These are phyloP conservation scores for Tribolium freemani DNA, from an alignment of 2,888 invertebrate species.

Conservation along the genomic window DNA sequence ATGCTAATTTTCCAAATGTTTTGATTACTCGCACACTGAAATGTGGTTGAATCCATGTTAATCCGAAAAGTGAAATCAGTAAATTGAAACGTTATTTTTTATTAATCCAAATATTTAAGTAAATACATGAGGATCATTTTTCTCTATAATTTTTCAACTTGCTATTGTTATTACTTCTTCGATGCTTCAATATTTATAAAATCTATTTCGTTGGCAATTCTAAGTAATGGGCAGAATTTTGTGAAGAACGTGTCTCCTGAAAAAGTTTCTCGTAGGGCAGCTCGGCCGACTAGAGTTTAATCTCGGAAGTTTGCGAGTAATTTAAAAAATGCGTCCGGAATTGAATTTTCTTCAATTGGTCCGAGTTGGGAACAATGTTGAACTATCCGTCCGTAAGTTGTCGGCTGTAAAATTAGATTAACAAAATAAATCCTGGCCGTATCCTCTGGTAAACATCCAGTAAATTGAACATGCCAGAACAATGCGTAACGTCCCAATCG, in stretches of 20 bases:
- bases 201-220: background rate
- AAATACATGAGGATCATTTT: too few relatives aligned
- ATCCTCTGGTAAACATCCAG: slow-evolving; percentile 2
- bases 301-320: background rate
- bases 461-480: slow-evolving; percentile 26
- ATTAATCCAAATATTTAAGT: too few relatives aligned
- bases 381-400: background rate
- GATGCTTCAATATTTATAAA: background rate
- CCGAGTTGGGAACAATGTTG: background rate
- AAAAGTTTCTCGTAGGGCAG: too few relatives aligned
- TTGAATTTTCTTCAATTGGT: background rate
- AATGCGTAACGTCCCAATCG: slow-evolving; percentile 30
- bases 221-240: background rate
- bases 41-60: too few relatives aligned
- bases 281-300: too few relatives aligned
- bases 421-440: slow-evolving; percentile 13
- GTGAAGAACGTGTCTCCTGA: background rate
- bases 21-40: too few relatives aligned
- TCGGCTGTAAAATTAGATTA: slow-evolving; percentile 14
- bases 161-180: too few relatives aligned
- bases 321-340: background rate
- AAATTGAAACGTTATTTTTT: too few relatives aligned
- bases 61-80: too few relatives aligned
- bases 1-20: background rate
- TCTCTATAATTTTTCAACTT: too few relatives aligned